Percentiles rank a stretch among this genome's conserved stretches.
Conservation (phyloP, 2,888 invertebrate genomes). For the Oscheius onirici region DNA sequence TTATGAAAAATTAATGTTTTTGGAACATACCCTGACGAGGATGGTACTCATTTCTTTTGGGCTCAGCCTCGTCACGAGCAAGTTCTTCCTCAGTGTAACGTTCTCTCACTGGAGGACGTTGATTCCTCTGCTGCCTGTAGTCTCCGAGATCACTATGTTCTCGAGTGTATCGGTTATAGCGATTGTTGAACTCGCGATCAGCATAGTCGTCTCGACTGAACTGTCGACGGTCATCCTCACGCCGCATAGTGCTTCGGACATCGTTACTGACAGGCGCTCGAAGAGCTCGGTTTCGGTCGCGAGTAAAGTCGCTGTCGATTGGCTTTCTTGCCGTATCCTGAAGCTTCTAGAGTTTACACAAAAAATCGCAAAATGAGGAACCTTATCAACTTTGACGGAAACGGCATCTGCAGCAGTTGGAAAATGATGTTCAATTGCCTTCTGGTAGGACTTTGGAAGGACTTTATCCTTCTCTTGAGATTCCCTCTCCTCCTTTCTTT, state of each 20-base stretch:
- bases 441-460: constrained; percentile 39
- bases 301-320: constrained; percentile 50
- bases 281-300: constrained; percentile 50
- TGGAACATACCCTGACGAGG: background rate
- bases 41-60: background rate
- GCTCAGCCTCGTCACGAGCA: background rate
- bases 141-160: constrained; percentile 17
- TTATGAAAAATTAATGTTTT: background rate
- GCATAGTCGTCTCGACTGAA: constrained; percentile 8
- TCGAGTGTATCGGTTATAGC: constrained; percentile 3
- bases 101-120: background rate
- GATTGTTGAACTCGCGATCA: constrained; percentile 24
- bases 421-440: constrained; percentile 57
- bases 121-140: constrained; percentile 8
- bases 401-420: constrained; percentile 51
- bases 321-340: constrained; percentile 48
- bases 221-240: constrained; percentile 21
- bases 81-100: background rate
- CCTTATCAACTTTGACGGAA: constrained; percentile 52
- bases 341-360: background rate
- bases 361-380: background rate
- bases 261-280: constrained; percentile 50
- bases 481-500: constrained; percentile 64
- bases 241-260: constrained; percentile 37
- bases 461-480: constrained; percentile 58